phyloP scores from a whole-genome alignment of 2,113 vertebrate species.

The Spilogale gracilis region DNA sequence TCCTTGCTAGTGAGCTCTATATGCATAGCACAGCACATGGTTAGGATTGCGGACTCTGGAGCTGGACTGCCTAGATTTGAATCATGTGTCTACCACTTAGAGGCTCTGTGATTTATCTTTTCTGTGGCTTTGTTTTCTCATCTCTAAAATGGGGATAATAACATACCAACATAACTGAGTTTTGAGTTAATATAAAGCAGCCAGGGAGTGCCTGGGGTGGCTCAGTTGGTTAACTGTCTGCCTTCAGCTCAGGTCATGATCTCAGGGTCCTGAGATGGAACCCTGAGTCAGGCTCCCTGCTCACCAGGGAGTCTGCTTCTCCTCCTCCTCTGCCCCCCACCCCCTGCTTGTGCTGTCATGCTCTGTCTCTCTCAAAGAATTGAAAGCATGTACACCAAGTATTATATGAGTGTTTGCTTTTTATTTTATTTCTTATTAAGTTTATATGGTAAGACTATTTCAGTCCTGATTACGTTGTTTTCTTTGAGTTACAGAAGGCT shows the following conservation, averaged over 20 bases:
- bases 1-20: background rate
- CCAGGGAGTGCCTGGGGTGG: background rate
- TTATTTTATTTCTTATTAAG: slow-evolving; percentile 23
- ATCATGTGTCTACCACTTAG: background rate
- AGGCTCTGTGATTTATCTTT: background rate
- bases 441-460: background rate
- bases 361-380: too few species aligned
- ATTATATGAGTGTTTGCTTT: background rate
- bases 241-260: too few species aligned
- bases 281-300: too few species aligned
- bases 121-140: background rate
- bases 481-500: background rate
- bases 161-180: background rate
- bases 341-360: too few species aligned
- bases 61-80: background rate
- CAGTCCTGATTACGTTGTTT: background rate
- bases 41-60: background rate
- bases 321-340: too few species aligned
- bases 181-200: slow-evolving; percentile 2
- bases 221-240: too few species aligned
- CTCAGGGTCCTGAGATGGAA: too few species aligned
- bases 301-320: too few species aligned
- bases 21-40: background rate
- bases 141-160: background rate
- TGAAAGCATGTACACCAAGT: background rate